phyloP scores from a whole-genome alignment of 2,797 vertebrate species.

The Ptychobarbus kaznakovi region DNA sequence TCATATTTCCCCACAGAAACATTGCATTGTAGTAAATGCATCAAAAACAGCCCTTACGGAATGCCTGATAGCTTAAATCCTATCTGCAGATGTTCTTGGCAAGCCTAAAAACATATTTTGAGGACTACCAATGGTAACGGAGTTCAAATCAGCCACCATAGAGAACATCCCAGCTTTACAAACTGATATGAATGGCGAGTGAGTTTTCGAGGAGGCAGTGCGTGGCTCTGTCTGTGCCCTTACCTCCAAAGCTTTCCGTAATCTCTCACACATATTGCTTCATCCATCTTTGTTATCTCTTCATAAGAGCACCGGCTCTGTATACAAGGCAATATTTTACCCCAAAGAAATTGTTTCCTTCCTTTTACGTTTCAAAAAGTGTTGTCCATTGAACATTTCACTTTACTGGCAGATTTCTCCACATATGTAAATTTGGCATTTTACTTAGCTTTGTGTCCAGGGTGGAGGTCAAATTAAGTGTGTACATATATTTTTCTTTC shows the following conservation, averaged over 20 bases:
- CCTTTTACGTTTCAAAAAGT: conserved; percentile 57
- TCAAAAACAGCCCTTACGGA: conserved; percentile 8
- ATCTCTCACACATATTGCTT: conserved; percentile 66
- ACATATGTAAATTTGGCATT: conserved; percentile 47
- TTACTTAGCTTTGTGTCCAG: conserved; percentile 14
- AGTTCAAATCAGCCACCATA: conserved; percentile 47
- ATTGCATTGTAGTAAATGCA: conserved; percentile 19
- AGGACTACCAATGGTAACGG: conserved; percentile 36
- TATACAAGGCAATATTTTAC: conserved; percentile 55
- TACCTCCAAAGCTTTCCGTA: conserved; percentile 59
- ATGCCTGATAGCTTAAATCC: conserved; percentile 18
- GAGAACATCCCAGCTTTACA: conserved; percentile 54
- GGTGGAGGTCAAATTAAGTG: conserved; percentile 2
- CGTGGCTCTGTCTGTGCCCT: conserved; percentile 57
- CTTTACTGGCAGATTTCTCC: conserved; percentile 49
- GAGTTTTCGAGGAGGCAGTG: conserved; percentile 52
- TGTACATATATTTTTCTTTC: neutral
- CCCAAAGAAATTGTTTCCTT: conserved; percentile 61
- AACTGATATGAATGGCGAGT: conserved; percentile 60
- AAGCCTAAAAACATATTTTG: conserved; percentile 36
- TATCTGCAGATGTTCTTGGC: conserved; percentile 32
- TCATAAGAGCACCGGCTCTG: conserved; percentile 57
- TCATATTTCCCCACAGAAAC: conserved; percentile 44
- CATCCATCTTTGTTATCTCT: conserved; percentile 68
- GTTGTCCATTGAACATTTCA: conserved; percentile 54